A percentile compares a stretch with the other conserved stretches of the same genome.
Evolutionary conservation across 2,888 invertebrate species (phyloP).

Genomic region (Drosophila percnosoma): DNA sequence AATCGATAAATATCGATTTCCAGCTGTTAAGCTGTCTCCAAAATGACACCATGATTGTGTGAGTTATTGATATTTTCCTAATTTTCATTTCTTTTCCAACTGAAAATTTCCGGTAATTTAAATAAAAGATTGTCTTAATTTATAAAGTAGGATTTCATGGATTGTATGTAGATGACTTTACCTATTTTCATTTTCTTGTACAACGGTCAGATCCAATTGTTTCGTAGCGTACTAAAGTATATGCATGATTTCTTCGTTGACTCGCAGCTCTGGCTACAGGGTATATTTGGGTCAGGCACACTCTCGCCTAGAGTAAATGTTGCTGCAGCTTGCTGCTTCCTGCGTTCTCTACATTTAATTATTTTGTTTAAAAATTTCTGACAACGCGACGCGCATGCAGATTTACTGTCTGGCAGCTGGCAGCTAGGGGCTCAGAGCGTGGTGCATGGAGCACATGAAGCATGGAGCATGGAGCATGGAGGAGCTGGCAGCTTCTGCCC

Average conservation of each 20-base stretch:
- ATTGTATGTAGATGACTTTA: background rate
- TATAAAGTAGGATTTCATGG: background rate
- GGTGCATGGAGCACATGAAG: background rate
- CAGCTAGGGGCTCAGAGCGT: constrained; percentile 8
- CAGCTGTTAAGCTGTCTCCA: background rate
- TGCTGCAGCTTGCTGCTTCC: constrained; percentile 45
- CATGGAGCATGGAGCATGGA: constrained; percentile 17
- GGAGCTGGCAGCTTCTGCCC: constrained; percentile 52
- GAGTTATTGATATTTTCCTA: background rate
- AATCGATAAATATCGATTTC: background rate
- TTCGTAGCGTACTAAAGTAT: background rate
- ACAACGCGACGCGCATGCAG: constrained; percentile 79
- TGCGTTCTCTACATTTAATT: constrained; percentile 75
- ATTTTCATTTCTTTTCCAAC: background rate
- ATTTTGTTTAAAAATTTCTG: constrained; percentile 81
- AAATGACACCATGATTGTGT: background rate
- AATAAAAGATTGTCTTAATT: background rate
- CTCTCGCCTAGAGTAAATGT: background rate
- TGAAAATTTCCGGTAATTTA: background rate
- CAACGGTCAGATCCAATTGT: background rate
- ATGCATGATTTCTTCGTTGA: background rate
- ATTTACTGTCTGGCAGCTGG: constrained; percentile 63
- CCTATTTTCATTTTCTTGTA: background rate
- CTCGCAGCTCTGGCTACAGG: background rate
- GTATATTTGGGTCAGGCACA: constrained; percentile 9